Percentiles rank a stretch among this genome's conserved stretches.
These are phyloP conservation scores for Muntiacus muntjak DNA, from an alignment of 2,113 vertebrate genomes.

Conservation along the genomic window DNA sequence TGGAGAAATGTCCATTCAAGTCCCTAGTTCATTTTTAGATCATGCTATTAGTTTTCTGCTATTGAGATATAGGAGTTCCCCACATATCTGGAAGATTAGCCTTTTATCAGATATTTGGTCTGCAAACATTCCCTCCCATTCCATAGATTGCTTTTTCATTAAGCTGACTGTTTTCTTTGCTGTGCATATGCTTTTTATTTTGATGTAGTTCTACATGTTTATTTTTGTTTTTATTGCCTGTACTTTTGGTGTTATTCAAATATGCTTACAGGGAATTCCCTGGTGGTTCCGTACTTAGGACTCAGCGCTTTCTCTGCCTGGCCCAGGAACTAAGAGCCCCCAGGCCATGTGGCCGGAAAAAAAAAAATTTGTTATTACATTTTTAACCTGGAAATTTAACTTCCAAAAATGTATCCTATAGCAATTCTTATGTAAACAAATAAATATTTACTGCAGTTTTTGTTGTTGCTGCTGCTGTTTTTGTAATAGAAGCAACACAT, in stretches of 20 bases:
- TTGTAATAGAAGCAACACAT: neutral
- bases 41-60: neutral
- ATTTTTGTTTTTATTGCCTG: neutral
- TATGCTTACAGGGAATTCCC: neutral
- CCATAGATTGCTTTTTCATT: neutral
- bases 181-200: neutral
- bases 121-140: neutral
- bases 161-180: neutral
- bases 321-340: neutral
- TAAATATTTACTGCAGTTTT: constrained; percentile 1
- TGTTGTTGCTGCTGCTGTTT: neutral
- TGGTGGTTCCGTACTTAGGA: neutral
- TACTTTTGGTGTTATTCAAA: neutral
- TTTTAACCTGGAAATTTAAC: neutral
- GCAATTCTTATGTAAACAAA: neutral
- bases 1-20: neutral
- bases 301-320: neutral
- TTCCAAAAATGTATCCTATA: neutral
- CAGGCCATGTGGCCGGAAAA: neutral
- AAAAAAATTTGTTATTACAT: neutral
- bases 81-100: neutral
- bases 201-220: neutral
- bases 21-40: neutral
- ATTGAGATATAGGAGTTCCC: neutral
- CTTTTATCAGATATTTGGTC: neutral